phyloP scores from a whole-genome alignment of 2,113 vertebrate species.

The Epinephelus moara region DNA sequence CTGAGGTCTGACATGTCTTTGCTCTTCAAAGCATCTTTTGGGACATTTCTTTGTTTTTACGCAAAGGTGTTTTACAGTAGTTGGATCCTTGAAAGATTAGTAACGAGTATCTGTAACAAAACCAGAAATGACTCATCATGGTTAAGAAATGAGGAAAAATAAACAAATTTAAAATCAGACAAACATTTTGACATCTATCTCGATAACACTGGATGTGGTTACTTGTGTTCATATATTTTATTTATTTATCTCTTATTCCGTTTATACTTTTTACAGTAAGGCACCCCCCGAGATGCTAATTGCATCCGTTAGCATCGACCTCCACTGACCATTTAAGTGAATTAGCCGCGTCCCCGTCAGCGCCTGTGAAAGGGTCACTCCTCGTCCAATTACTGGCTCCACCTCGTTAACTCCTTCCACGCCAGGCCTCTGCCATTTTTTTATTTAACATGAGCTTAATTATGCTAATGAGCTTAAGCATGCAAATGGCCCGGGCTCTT shows the following conservation, averaged over 20 bases:
- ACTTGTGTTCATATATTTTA: not conserved
- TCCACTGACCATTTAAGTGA: slow-evolving; percentile 68
- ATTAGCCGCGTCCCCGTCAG: slow-evolving; percentile 62
- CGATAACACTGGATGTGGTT: not conserved
- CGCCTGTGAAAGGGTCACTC: slow-evolving; percentile 55
- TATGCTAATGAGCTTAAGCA: slow-evolving; percentile 76
- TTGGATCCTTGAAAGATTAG: not conserved
- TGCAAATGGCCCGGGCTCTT: slow-evolving; percentile 58
- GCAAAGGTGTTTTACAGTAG: not conserved
- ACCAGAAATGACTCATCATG: not conserved
- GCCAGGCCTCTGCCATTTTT: slow-evolving; percentile 29
- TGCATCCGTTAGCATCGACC: slow-evolving; percentile 3
- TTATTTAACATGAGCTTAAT: slow-evolving; percentile 60
- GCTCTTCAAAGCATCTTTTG: not conserved
- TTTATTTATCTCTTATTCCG: not conserved
- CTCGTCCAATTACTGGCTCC: slow-evolving; percentile 69
- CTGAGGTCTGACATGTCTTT: not conserved
- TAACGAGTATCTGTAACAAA: too few species aligned
- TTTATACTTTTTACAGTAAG: too few species aligned
- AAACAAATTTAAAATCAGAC: too few species aligned
- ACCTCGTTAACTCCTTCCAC: slow-evolving; percentile 74
- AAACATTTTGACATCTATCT: not conserved
- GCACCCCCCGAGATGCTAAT: not conserved
- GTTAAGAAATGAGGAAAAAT: too few species aligned
- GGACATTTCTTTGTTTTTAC: not conserved